These are phyloP conservation scores for Hippocampus comes DNA, from an alignment of 2,113 vertebrate species.

Conservation along the genomic window DNA sequence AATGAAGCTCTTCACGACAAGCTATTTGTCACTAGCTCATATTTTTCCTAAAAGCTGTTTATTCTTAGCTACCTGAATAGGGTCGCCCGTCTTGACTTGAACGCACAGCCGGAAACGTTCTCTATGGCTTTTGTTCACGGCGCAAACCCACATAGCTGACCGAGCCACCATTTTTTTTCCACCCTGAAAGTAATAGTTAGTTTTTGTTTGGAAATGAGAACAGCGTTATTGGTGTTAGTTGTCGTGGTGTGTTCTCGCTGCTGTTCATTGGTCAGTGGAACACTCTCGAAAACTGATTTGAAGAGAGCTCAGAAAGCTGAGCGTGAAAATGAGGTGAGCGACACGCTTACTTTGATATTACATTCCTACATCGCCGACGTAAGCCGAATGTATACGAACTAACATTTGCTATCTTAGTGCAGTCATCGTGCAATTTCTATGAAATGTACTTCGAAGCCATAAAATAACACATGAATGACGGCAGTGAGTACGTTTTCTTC, in stretches of 20 bases:
- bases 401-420: neutral
- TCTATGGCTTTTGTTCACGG: neutral
- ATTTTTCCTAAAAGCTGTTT: neutral
- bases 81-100: neutral
- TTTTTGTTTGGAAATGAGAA: conserved; percentile 45
- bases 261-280: conserved; percentile 37
- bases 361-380: neutral
- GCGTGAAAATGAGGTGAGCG: conserved; percentile 62
- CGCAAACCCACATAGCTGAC: neutral
- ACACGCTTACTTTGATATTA: neutral
- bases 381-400: neutral
- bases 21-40: neutral
- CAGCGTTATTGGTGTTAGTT: conserved; percentile 35
- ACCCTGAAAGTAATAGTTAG: neutral
- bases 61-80: neutral
- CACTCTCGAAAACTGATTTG: conserved; percentile 68
- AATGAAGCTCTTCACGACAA: conserved; percentile 8
- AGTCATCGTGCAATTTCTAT: too few species aligned
- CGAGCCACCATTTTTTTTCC: neutral
- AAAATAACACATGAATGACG: neutral
- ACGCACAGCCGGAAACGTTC: neutral
- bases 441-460: neutral
- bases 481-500: neutral
- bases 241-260: conserved; percentile 30
- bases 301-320: conserved; percentile 57